A percentile compares a stretch with the other conserved stretches of the same genome.
Evolutionary conservation across 2,888 invertebrate species (phyloP).

Genomic region (Ormyrus rosae): DNA sequence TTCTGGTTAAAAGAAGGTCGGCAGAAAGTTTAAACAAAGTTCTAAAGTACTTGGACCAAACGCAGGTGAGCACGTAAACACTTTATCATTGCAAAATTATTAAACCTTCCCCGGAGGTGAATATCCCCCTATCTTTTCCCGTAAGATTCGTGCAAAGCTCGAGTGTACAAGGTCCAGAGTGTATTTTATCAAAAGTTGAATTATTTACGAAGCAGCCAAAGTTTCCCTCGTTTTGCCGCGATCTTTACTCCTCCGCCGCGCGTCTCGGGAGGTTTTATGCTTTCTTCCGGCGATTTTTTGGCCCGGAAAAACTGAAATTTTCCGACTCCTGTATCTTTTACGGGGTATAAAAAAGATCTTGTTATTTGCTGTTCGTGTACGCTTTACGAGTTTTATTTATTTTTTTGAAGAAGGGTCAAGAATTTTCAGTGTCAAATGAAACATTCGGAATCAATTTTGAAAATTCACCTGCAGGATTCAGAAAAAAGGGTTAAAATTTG

Average conservation of each 20-base stretch:
- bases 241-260: neutral
- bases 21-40: no score
- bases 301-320: no score
- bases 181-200: slow-evolving; percentile 46
- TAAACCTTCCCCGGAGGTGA: slow-evolving; percentile 14
- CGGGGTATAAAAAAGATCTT: neutral
- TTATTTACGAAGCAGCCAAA: slow-evolving; percentile 36
- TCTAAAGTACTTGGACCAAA: no score
- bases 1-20: no score
- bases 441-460: neutral
- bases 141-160: neutral
- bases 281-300: neutral
- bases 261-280: neutral
- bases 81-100: slow-evolving; percentile 37
- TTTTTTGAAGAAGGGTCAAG: neutral
- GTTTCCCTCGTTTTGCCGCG: neutral
- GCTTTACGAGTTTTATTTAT: neutral
- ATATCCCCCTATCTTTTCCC: neutral
- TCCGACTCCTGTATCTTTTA: neutral
- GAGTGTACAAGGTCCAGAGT: neutral
- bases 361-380: neutral
- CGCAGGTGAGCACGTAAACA: neutral
- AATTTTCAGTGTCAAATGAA: neutral
- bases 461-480: no score
- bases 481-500: no score